Conservation (phyloP, 2,797 vertebrate genomes). For the Etheostoma nigrum region DNA sequence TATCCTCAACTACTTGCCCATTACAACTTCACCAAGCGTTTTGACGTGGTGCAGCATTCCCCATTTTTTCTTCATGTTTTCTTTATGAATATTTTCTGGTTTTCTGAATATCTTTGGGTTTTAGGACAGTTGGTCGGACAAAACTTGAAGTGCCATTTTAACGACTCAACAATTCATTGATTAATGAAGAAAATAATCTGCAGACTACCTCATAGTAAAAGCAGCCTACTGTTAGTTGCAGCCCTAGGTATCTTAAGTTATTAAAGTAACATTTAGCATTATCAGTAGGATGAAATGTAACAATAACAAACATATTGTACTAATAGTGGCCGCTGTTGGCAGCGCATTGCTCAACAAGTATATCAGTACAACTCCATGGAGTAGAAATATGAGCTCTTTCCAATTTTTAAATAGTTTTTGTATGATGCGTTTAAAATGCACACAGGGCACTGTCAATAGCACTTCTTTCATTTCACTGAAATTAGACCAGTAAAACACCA, state of each 20-base stretch:
- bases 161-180: background rate
- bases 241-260: background rate
- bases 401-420: conserved; percentile 51
- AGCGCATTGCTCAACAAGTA: conserved; percentile 20
- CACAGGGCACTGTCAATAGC: conserved; percentile 57
- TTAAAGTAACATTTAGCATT: background rate
- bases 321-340: conserved; percentile 16
- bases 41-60: too few species aligned
- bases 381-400: conserved; percentile 31
- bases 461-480: conserved; percentile 62
- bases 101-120: background rate
- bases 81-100: background rate
- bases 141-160: background rate
- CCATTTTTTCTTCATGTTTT: too few species aligned
- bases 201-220: background rate
- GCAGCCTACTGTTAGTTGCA: background rate
- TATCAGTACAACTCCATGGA: conserved; percentile 34
- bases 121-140: background rate
- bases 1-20: too few species aligned
- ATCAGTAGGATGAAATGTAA: background rate
- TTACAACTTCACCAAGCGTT: too few species aligned
- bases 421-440: conserved; percentile 60
- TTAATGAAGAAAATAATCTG: background rate
- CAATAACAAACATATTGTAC: background rate
- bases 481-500: conserved; percentile 73